These are phyloP conservation scores for Ceratina australensis DNA, from an alignment of 1,140 invertebrate species.

Conservation along the genomic window DNA sequence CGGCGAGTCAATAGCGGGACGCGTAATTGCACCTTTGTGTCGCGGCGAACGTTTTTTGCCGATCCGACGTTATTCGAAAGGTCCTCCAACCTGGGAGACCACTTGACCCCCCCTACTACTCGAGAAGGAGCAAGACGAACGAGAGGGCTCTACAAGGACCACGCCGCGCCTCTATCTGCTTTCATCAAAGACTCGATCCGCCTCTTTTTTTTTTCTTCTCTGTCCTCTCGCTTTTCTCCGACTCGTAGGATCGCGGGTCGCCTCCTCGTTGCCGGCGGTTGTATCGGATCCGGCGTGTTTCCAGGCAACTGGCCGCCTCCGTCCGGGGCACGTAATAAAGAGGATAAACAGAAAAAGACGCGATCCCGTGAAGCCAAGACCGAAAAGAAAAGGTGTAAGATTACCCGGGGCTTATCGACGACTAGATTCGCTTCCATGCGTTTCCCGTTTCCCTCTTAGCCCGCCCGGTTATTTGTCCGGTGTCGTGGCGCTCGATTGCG, in stretches of 20 bases:
- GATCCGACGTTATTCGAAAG: conserved; percentile 64
- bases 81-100: conserved; percentile 48
- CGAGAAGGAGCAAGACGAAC: conserved; percentile 51
- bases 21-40: conserved; percentile 55
- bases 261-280: background rate
- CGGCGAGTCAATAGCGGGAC: conserved; percentile 24
- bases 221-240: conserved; percentile 21
- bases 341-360: conserved; percentile 65
- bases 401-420: conserved; percentile 67
- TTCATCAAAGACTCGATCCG: conserved; percentile 61
- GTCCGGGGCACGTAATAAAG: conserved; percentile 63
- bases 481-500: conserved; percentile 62
- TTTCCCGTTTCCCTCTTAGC: background rate
- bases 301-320: conserved; percentile 51
- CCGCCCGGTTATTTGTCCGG: conserved; percentile 66
- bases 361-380: conserved; percentile 50
- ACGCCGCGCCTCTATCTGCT: conserved; percentile 54
- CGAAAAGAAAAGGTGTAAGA: conserved; percentile 68
- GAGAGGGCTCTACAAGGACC: conserved; percentile 45
- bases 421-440: conserved; percentile 5
- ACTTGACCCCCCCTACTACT: conserved; percentile 44
- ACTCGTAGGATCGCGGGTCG: background rate
- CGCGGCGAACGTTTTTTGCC: conserved; percentile 49
- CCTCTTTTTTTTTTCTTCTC: conserved; percentile 26
- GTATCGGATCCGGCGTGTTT: conserved; percentile 59